Evolutionary conservation across 2,797 vertebrate species (phyloP), one percentile per base, ranked within the genome.

Genomic region (Hyperoplus immaculatus): DNA sequence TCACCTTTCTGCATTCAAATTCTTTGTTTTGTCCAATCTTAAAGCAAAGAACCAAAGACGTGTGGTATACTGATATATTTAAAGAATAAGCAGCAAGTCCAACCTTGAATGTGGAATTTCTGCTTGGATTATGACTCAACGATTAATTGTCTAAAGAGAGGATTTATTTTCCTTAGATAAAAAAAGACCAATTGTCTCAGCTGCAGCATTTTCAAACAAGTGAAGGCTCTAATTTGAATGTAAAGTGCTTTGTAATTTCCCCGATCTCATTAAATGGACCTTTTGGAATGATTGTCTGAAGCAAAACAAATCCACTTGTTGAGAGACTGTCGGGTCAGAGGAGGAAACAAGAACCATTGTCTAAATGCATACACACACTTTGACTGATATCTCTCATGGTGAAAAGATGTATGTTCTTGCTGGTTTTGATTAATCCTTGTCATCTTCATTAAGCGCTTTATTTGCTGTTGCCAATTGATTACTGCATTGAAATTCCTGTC

Each of bases 381-480:
- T 90, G 66, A 89, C 78, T 75, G 78, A 88, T 87, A 80, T 86
- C 69, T 89, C 63, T 63, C 41, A 54, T 84, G 86, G 90, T 90
- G 14, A 86, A 88, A 87, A 93, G 87, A 88, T 86, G 58, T 84
- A 82, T 8, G 76, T 73, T 80, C 78, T 78, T 78, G 81, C 81
- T 84, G 86, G 69, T 46, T 87, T 78, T 89, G 82, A 91, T 92
- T 89, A 89, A 90, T 89, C 78, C 74, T 49, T 88, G 68, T 42
- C 77, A 47, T 84, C 75, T 79, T 83, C 78, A 81, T 64, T 41
- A 66, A 72, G 42, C 39, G 49, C 80, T 80, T 21, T 21, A 21
- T 21, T 21, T 62, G 60, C 89, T 88, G 51, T 92, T 85, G 51
- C 84, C 82, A 90, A 90, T 89, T 88, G 86, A 93, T 93, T 89